Conservation (phyloP, 2,797 vertebrate species). For the Catostomus latipinnis region DNA sequence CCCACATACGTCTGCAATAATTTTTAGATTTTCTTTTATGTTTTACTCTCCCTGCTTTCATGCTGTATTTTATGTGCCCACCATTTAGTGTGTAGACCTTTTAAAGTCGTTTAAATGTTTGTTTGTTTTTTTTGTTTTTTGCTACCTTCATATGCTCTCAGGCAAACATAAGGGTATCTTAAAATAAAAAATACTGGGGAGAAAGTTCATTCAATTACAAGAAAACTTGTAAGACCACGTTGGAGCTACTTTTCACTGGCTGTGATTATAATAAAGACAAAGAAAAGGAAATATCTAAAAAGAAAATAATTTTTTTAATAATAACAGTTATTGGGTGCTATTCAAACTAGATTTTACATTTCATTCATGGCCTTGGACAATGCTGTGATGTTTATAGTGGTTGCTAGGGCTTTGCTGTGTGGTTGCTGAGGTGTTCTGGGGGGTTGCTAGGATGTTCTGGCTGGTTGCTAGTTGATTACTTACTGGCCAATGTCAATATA, state of each 20-base stretch:
- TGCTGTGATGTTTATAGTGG: neutral
- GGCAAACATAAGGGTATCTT: slow-evolving; percentile 26
- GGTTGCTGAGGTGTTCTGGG: neutral
- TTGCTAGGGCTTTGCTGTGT: neutral
- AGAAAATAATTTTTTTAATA: neutral
- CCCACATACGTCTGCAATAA: neutral
- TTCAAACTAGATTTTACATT: too few species aligned
- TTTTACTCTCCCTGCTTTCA: neutral
- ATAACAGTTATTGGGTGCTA: neutral
- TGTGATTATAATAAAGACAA: neutral
- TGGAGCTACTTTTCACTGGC: neutral
- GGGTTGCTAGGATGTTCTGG: neutral
- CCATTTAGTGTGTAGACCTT: slow-evolving; percentile 5
- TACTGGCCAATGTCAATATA: too few species aligned
- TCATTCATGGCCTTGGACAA: neutral
- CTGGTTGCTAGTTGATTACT: neutral
- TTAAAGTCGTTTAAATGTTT: neutral
- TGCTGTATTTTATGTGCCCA: neutral
- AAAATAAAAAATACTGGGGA: neutral
- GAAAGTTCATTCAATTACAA: neutral
- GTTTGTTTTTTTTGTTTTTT: neutral
- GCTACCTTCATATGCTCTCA: slow-evolving; percentile 5
- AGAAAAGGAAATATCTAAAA: neutral
- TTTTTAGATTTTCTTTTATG: neutral
- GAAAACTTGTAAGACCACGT: neutral